Percentiles rank a stretch among this genome's conserved stretches.
These are phyloP conservation scores for Drosophila hamatofila DNA, from an alignment of 2,888 invertebrate genomes.

Conservation along the genomic window DNA sequence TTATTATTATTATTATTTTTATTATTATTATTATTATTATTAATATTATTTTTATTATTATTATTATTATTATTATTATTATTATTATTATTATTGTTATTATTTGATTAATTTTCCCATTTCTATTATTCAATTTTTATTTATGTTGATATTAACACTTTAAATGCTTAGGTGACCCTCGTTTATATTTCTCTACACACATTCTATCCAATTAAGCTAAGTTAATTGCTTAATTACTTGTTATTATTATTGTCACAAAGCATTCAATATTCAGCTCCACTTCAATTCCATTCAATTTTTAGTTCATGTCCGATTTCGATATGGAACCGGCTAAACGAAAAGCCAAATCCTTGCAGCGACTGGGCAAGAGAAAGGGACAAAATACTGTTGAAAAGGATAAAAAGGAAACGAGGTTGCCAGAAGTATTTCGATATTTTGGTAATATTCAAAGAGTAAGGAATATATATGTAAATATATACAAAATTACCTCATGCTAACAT, in stretches of 20 bases:
- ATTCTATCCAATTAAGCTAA: not conserved
- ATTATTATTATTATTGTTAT: too few species aligned
- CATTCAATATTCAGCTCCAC: not conserved
- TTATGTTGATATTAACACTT: too few species aligned
- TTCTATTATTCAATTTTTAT: too few species aligned
- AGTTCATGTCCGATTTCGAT: conserved; percentile 16
- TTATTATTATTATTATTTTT: too few species aligned
- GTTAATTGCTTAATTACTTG: conserved; percentile 12
- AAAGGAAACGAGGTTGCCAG: conserved; percentile 34
- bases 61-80: too few species aligned
- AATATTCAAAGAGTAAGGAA: conserved; percentile 42
- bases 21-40: too few species aligned
- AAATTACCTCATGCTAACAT: too few species aligned
- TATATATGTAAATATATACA: not conserved
- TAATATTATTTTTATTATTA: too few species aligned
- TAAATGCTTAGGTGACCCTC: not conserved
- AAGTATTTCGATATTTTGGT: conserved; percentile 41
- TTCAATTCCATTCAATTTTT: not conserved
- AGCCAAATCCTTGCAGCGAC: not conserved
- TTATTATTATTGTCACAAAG: conserved; percentile 1
- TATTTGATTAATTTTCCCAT: too few species aligned
- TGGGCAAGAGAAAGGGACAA: not conserved
- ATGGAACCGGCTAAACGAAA: conserved; percentile 7
- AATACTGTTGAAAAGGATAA: conserved; percentile 9
- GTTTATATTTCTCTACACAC: too few species aligned